Base-by-base conservation (phyloP, 2,797 vertebrate species). In the Cygnus olor region DNA sequence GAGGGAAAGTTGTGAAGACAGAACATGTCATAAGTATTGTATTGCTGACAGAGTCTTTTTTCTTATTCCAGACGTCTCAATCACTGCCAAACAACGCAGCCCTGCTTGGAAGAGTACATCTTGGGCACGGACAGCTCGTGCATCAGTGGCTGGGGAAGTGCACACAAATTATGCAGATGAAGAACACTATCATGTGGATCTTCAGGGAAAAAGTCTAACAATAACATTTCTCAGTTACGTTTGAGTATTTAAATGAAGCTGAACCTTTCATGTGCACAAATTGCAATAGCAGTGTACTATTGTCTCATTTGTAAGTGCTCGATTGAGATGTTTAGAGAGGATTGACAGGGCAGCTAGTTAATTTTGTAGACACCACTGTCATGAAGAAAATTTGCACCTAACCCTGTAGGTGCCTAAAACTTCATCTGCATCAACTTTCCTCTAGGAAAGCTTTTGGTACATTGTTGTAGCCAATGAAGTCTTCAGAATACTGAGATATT, bases 41-140 rank as follows among this genome's bases (percentile, higher is more conserved):
- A 28, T 65, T 78, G 30, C 54, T 92, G 91, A 92, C 81, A 88
- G 74, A 64, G 83, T 36, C 45, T 87, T 78, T 94, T 85, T 94
- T 90, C 69, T 87, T 69, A 78, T 74, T 95, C 45, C 72, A 88
- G 76, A 92, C 17, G 0, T 92, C 93, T 96, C 91, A 89, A 87
- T 96, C 93, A 89, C 72, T 89, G 93, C 76, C 86, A 90, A 95
- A 42, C 32, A 71, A 38, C 3, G 1, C 51, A 69, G 19, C n/a
- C 45, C 49, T 34, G 17, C 71, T 93, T 70, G 2, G 10, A 89
- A 32, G 61, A 93, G 34, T 0, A 0, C 1, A 8, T 13, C 68
- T 85, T 20, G 13, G 14, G 19, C 73, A 65, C 0, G 2, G 61
- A 69, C 83, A 90, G 11, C 74, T 96, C 57, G 74, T 78, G 44